Evolutionary conservation across 2,797 vertebrate species (phyloP).

Genomic region (Anguilla anguilla): DNA sequence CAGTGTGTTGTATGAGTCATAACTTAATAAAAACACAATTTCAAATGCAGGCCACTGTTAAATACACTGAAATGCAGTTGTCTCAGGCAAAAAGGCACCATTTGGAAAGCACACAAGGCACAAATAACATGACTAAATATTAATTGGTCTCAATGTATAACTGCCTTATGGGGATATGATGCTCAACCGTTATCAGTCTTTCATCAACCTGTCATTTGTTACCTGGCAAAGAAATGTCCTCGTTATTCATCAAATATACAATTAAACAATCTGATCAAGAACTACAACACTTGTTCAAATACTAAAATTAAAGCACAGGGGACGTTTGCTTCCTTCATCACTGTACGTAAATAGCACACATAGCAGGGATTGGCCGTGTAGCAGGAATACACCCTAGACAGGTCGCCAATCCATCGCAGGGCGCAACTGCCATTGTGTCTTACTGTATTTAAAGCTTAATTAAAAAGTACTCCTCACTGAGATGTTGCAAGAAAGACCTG

Average conservation of each 20-base stretch:
- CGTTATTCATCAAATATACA: background rate
- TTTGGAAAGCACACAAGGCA: background rate
- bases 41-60: background rate
- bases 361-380: no score
- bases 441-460: background rate
- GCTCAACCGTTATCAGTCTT: background rate
- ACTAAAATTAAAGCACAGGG: background rate
- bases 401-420: no score
- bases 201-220: background rate
- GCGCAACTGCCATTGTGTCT: background rate
- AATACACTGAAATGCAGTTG: background rate
- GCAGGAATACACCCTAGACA: no score
- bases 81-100: background rate
- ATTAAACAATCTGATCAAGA: background rate
- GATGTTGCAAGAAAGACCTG: background rate
- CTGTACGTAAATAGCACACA: background rate
- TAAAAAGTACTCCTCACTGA: background rate
- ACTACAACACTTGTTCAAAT: background rate
- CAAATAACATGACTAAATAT: slow-evolving; percentile 3
- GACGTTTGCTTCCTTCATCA: background rate
- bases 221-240: background rate
- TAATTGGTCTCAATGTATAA: background rate
- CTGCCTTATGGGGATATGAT: background rate
- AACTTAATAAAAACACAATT: background rate
- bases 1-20: background rate